Evolutionary conservation across 2,888 invertebrate species (phyloP).

Genomic region (Merodon equestris): DNA sequence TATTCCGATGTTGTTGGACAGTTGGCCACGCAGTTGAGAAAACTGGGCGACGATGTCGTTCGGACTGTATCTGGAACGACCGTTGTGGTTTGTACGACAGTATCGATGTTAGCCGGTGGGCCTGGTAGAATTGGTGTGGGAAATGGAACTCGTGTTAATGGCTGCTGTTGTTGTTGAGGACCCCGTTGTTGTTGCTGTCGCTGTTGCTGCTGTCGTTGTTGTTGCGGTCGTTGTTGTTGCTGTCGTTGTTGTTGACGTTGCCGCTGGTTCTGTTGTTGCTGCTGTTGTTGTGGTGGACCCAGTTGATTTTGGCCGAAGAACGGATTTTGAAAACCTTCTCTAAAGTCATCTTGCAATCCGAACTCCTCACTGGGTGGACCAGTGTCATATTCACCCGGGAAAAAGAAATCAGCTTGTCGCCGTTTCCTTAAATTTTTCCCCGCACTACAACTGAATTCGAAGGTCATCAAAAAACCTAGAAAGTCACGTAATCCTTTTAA

Average conservation of each 20-base stretch:
- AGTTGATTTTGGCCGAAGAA: not conserved
- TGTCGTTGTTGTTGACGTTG: not conserved
- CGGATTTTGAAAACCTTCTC: not conserved
- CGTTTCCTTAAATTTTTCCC: conserved; percentile 15
- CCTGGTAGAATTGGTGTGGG: conserved; percentile 22
- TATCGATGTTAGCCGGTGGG: conserved; percentile 29
- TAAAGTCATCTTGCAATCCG: not conserved
- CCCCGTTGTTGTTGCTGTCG: no score
- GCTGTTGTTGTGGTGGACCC: not conserved
- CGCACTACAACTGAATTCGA: conserved; percentile 2
- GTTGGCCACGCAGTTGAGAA: conserved; percentile 72
- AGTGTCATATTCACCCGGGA: conserved; percentile 33
- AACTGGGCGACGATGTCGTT: conserved; percentile 71
- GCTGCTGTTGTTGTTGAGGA: conserved; percentile 1
- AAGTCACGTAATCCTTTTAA: not conserved
- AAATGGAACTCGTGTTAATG: not conserved
- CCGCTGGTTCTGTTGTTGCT: no score
- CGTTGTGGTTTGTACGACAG: conserved; percentile 3
- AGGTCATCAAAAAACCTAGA: conserved; percentile 11
- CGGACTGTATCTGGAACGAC: conserved; percentile 71
- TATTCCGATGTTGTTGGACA: conserved; percentile 77
- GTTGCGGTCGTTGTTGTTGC: not conserved
- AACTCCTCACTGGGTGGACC: conserved; percentile 5
- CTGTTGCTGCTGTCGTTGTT: conserved; percentile 9
- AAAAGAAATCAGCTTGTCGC: conserved; percentile 38